Evolutionary conservation across 2,113 vertebrate species (phyloP), one percentile per base, ranked within the genome.

Genomic region (Elaphurus davidianus): DNA sequence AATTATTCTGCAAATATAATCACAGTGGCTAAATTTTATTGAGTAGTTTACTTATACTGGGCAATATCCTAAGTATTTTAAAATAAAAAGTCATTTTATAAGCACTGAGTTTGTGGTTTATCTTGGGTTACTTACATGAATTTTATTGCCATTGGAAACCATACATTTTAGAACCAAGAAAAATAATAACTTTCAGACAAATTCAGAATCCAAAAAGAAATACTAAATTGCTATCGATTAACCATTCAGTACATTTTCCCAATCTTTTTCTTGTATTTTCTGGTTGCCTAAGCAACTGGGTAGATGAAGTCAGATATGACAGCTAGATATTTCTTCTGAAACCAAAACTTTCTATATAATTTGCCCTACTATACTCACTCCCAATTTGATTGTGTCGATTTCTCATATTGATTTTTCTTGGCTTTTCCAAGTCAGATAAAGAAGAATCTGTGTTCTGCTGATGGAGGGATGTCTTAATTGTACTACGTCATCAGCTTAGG

Each of bases 211-310:
- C 78, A 91, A 98, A 92, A 94, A 87, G 40, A 52, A 89, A 92
- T 52, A 54, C 6, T 40, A 90, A 96, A 64, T 97, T 74, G 62
- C 43, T 96, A 98, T 98, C 33, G 91, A 99, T 98, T 98, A 99
- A 97, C 97, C 90, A 98, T 98, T 99, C 87, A 97, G 74, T 98
- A 97, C 87, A 97, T 98, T 99, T 98, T 97, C 74, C 96, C 64
- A 91, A 81, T 87, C 88, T 98, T 98, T 98, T 90, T 98, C 19
- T 62, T 79, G 21, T 30, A 96, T 96, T 98, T 98, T 0, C 98
- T 98, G 76, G 98, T 99, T 99, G 90, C 96, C 98, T 89, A 98
- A 98, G 97, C 96, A 98, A 98, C 98, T 89, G 87, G 28, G 54
- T 97, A 97, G 95, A 98, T 98, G 91, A 98, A 98, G 97, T 98